Evolutionary conservation across 1,140 invertebrate genomes (phyloP), one percentile per base, ranked within the genome.

Genomic region (Procambarus virginalis): DNA sequence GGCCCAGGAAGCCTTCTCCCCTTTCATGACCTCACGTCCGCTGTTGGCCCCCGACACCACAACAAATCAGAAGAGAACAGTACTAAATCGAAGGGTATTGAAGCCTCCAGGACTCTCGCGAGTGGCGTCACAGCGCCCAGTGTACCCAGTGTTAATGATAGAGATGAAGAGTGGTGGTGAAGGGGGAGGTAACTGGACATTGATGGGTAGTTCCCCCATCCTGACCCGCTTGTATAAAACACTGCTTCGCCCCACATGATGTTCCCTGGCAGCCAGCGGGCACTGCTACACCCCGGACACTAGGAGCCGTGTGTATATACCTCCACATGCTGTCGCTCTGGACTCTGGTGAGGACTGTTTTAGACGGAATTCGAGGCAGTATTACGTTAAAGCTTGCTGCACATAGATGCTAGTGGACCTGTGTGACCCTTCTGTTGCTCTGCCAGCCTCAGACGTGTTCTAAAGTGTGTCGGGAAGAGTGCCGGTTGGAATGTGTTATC

Each of bases 21-120:
- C 22, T 78, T 85, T 85, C 73, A 85, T 45, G 9, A 4, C 9
- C 5, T 75, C 84, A 85, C 84, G 84, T 85, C 84, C 34, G 58
- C 55, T 55, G 46, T 20, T 20, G 51, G 2, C n/a, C 4, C 46
- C 46, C 22, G 14, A 20, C 10, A 14, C 2, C 76, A 48, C 14
- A 51, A 51, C 51, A 58, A 80, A 3, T 55, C 22, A 14, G 20
- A 17, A 20, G 49, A 5, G 58, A 45, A 3, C 5, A 17, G 3
- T 3, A 82, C 2, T 20, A 46, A 55, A 64, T 22, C 22, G n/a
- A 9, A 34, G 5, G 58, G 1, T 34, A 55, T 82, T 58, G 55
- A 46, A 22, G 20, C 5, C 22, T n/a, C 68, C 68, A 34, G 17
- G 68, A 34, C 22, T 5, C 68, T 5, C 68, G 22, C 4, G 68